Evolutionary conservation across 2,113 vertebrate species (phyloP).

Genomic region (Casuarius casuarius): DNA sequence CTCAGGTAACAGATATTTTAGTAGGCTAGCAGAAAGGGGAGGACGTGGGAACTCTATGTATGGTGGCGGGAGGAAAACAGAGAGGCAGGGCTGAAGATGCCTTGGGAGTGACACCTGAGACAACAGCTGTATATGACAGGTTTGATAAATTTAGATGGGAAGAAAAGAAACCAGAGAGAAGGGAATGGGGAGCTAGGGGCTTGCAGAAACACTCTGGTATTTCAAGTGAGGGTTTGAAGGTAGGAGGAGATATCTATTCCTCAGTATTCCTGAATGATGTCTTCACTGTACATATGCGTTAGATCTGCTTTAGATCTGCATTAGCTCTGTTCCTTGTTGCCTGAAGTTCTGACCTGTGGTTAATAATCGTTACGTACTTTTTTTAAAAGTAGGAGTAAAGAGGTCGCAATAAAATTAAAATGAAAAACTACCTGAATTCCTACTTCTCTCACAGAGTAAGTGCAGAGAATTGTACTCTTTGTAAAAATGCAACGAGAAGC

Average conservation of each 20-base stretch:
- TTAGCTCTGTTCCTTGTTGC: background rate
- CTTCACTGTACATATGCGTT: background rate
- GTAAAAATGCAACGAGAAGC: background rate
- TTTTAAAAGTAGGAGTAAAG: background rate
- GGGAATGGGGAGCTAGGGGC: background rate
- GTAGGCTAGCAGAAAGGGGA: background rate
- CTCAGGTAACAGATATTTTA: background rate
- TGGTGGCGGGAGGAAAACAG: background rate
- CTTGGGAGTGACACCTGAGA: background rate
- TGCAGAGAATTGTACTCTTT: background rate
- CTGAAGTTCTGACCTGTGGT: background rate
- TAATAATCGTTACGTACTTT: background rate
- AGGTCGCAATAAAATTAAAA: background rate
- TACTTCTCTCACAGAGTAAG: background rate
- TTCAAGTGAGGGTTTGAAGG: background rate
- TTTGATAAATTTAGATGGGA: background rate
- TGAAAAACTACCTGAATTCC: background rate
- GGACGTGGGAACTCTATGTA: background rate
- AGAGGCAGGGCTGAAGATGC: background rate
- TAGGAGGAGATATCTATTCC: background rate
- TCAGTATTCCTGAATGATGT: background rate
- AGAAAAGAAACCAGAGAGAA: background rate
- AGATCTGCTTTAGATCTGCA: background rate
- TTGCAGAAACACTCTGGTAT: background rate
- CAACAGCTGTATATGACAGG: background rate